A percentile compares a stretch with the other conserved stretches of the same genome.
These are phyloP conservation scores for Aradophagus sp. DNA, from an alignment of 1,140 invertebrate genomes.

Conservation along the genomic window DNA sequence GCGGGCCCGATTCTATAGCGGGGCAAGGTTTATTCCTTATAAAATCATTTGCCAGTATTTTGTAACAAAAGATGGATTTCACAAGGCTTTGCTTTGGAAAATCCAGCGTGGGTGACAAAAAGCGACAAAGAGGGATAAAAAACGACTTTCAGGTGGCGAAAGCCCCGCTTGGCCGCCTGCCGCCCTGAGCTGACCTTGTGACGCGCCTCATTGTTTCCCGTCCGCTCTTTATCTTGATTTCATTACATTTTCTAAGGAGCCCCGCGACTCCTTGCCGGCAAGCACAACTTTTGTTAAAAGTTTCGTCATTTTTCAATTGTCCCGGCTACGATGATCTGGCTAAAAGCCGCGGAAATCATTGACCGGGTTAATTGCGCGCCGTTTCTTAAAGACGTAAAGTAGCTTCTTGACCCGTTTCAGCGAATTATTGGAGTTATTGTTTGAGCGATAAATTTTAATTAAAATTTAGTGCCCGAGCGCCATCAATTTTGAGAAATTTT, in stretches of 20 bases:
- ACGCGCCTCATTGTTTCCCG: constrained; percentile 49
- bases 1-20: constrained; percentile 22
- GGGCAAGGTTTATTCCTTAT: constrained; percentile 27
- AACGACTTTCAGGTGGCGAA: constrained; percentile 34
- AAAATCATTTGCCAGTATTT: constrained; percentile 38
- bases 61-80: constrained; percentile 41
- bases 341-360: constrained; percentile 35
- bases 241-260: constrained; percentile 52
- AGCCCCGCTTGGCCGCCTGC: constrained; percentile 7
- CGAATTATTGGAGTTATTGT: constrained; percentile 43
- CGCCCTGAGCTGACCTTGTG: constrained; percentile 9
- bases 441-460: constrained; percentile 49
- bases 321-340: constrained; percentile 20
- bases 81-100: constrained; percentile 42
- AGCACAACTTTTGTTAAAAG: constrained; percentile 38
- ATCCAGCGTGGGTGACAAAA: constrained; percentile 39
- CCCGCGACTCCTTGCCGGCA: constrained; percentile 13
- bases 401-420: constrained; percentile 39
- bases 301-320: constrained; percentile 45
- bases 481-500: constrained; percentile 35
- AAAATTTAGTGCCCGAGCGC: constrained; percentile 34
- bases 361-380: constrained; percentile 30
- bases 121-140: too few relatives aligned
- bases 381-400: constrained; percentile 36
- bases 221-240: constrained; percentile 53